These are phyloP conservation scores for Heterodera filipjevi DNA, from an alignment of 2,888 invertebrate species.

Conservation along the genomic window DNA sequence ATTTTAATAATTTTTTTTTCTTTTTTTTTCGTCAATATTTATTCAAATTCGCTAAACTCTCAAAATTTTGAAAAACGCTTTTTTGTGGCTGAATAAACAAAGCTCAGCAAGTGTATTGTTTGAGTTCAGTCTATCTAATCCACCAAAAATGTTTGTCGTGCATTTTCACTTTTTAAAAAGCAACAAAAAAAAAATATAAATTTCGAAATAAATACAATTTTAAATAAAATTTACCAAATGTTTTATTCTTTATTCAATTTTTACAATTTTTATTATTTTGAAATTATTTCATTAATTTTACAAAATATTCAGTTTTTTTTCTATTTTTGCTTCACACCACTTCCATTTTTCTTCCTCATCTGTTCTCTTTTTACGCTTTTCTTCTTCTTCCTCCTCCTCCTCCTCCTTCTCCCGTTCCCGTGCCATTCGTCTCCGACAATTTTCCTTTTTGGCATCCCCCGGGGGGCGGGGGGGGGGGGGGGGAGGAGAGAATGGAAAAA, in stretches of 20 bases:
- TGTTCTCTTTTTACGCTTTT: too few species aligned
- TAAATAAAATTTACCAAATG: background rate
- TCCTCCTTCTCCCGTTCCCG: too few species aligned
- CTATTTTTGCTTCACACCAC: background rate
- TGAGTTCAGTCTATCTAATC: background rate
- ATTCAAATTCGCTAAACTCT: background rate
- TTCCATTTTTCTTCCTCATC: background rate
- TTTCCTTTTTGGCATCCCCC: background rate
- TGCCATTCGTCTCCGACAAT: background rate
- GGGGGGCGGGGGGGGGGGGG: background rate
- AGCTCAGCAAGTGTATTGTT: background rate
- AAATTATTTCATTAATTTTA: background rate
- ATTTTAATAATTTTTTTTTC: too few species aligned
- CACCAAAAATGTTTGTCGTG: background rate
- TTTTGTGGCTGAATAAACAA: slow-evolving; percentile 9
- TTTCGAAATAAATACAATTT: too few species aligned
- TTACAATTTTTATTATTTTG: background rate
- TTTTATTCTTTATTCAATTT: background rate
- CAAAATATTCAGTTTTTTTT: background rate
- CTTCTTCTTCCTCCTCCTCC: too few species aligned
- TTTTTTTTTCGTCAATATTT: background rate
- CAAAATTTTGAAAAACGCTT: background rate
- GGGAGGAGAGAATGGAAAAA: background rate
- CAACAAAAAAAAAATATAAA: too few species aligned
- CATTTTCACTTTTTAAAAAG: background rate